Evolutionary conservation across 2,113 vertebrate genomes (phyloP).

Genomic region (Chloroceryle aenea): DNA sequence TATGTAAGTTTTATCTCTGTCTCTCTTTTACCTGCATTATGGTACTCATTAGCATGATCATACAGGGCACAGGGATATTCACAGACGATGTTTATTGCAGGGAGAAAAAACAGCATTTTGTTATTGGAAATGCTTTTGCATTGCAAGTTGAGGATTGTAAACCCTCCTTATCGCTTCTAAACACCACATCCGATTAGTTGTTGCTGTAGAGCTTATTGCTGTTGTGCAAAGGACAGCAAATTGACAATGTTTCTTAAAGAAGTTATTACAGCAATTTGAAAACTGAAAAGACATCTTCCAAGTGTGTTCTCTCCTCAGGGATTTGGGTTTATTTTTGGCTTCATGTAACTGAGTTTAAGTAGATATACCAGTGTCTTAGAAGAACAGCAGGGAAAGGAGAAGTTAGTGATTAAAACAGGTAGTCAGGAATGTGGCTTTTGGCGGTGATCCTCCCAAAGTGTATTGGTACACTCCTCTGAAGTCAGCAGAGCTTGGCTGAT

Average conservation of each 20-base stretch:
- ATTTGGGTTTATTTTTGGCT: background rate
- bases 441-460: background rate
- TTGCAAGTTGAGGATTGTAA: background rate
- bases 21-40: background rate
- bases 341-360: background rate
- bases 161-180: background rate
- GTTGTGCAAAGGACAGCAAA: background rate
- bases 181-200: background rate
- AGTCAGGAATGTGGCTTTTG: background rate
- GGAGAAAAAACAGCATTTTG: background rate
- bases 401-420: background rate
- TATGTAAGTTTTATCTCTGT: background rate
- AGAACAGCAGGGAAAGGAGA: background rate
- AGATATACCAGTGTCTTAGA: background rate
- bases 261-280: background rate
- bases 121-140: background rate
- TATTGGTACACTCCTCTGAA: background rate
- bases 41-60: slow-evolving; percentile 8
- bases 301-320: background rate
- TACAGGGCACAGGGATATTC: background rate
- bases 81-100: background rate
- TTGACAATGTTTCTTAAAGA: background rate
- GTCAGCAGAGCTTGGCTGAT: background rate
- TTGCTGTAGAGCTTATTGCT: background rate
- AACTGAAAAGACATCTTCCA: background rate